Conservation (phyloP, 2,113 vertebrate genomes). For the Corythornis vintsioides region DNA sequence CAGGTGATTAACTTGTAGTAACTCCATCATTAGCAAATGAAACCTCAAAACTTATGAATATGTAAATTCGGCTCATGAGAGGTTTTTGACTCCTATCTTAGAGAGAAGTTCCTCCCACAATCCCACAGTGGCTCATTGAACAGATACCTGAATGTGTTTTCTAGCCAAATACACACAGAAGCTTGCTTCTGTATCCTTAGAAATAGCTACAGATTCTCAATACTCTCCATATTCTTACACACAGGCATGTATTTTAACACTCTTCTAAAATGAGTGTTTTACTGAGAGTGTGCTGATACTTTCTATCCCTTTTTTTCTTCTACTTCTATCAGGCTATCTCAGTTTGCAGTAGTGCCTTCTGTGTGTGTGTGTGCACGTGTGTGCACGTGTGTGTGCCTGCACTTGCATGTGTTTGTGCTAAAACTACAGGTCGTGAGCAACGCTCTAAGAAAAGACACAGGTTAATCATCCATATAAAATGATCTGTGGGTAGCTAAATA, state of each 20-base stretch:
- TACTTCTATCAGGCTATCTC: neutral
- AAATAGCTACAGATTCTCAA: neutral
- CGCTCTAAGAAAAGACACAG: neutral
- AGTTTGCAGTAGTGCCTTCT: neutral
- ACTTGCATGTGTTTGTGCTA: neutral
- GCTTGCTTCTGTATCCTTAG: neutral
- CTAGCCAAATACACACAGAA: neutral
- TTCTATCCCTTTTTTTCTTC: neutral
- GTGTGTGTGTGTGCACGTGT: neutral
- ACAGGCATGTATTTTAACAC: neutral
- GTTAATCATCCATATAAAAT: constrained; percentile 12
- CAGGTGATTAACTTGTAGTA: neutral
- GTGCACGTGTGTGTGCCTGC: fast-evolving
- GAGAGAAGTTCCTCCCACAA: neutral
- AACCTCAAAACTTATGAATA: neutral
- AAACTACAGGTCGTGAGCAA: neutral
- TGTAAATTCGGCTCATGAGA: neutral
- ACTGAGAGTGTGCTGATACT: neutral
- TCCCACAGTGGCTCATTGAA: neutral
- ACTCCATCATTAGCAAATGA: neutral
- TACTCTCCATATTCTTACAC: neutral
- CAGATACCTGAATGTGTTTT: neutral
- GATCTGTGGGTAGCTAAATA: neutral
- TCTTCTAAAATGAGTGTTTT: neutral
- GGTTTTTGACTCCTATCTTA: neutral